Evolutionary conservation across 2,797 vertebrate species (phyloP).

Genomic region (Lophotriccus pileatus): DNA sequence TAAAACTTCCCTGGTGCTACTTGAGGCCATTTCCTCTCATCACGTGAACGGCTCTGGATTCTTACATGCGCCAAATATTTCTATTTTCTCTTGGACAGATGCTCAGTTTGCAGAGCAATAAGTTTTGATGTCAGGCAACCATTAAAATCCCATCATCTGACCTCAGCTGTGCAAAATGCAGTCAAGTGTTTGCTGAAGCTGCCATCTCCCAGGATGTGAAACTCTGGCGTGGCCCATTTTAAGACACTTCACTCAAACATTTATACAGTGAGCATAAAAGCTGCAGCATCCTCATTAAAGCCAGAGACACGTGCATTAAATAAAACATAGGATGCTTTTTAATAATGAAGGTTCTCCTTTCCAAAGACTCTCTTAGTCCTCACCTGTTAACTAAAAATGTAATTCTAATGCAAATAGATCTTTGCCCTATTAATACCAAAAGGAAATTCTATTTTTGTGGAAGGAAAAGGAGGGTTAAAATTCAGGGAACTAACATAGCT

Average conservation of each 20-base stretch:
- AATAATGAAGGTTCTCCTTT: not conserved
- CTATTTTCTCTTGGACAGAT: not conserved
- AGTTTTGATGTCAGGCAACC: not conserved
- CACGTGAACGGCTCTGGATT: not conserved
- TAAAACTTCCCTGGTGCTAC: not conserved
- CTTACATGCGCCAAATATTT: not conserved
- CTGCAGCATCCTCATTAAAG: slow-evolving; percentile 1
- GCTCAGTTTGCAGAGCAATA: fast-evolving
- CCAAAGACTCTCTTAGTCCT: not conserved
- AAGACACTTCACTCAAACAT: not conserved
- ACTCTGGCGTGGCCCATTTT: not conserved
- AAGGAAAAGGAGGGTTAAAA: slow-evolving; percentile 24
- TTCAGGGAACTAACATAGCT: not conserved
- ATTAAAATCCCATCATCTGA: not conserved
- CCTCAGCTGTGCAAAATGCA: not conserved
- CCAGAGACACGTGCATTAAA: not conserved
- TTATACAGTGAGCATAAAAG: not conserved
- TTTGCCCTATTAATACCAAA: not conserved
- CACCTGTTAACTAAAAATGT: not conserved
- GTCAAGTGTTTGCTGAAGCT: not conserved
- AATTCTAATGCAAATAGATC: not conserved
- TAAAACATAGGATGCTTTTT: not conserved
- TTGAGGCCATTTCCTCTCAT: not conserved
- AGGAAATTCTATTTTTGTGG: not conserved
- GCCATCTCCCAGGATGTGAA: not conserved